Percentiles rank a stretch among this genome's conserved stretches.
Evolutionary conservation across 1,140 invertebrate species (phyloP).

Genomic region (Drosophila ohnishii): DNA sequence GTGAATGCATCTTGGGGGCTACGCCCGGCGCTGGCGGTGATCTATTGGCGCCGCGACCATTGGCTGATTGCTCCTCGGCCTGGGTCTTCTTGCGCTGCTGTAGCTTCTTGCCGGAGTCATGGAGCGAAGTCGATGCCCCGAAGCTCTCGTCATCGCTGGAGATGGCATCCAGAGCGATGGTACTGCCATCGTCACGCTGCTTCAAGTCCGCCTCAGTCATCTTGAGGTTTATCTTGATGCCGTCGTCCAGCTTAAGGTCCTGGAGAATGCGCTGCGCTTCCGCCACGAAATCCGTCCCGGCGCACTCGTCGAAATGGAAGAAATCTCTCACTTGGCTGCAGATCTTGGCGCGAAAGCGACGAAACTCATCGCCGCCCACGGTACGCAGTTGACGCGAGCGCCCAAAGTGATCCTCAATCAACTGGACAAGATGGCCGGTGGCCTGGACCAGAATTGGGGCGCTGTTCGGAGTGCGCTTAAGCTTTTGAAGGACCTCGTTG

Average conservation of each 20-base stretch:
- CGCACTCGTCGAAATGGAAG: conserved; percentile 83
- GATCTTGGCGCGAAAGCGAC: conserved; percentile 64
- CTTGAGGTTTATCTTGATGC: conserved; percentile 9
- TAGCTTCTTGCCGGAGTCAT: not conserved
- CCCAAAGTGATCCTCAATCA: conserved; percentile 64
- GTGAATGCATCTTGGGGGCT: conserved; percentile 9
- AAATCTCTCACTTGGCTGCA: conserved; percentile 83
- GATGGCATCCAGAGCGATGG: conserved; percentile 73
- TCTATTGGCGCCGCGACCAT: conserved; percentile 50
- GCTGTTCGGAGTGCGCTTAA: conserved; percentile 18
- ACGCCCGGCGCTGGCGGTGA: conserved; percentile 45
- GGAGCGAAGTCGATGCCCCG: not conserved
- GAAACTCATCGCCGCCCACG: conserved; percentile 55
- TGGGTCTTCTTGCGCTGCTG: conserved; percentile 19
- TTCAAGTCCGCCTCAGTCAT: conserved; percentile 18
- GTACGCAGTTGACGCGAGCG: conserved; percentile 35
- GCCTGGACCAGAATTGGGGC: conserved; percentile 18
- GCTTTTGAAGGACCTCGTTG: conserved; percentile 42
- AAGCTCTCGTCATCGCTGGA: conserved; percentile 73
- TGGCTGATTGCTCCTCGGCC: conserved; percentile 46
- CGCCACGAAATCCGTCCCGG: conserved; percentile 68
- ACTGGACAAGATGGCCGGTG: conserved; percentile 44
- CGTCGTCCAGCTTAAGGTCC: conserved; percentile 17
- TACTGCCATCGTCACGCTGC: conserved; percentile 8
- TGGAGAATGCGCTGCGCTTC: conserved; percentile 25